Percentiles rank a stretch among this genome's conserved stretches.
Conservation (phyloP, 92 coral and sea anemone genomes). For the Palythoa grandis region DNA sequence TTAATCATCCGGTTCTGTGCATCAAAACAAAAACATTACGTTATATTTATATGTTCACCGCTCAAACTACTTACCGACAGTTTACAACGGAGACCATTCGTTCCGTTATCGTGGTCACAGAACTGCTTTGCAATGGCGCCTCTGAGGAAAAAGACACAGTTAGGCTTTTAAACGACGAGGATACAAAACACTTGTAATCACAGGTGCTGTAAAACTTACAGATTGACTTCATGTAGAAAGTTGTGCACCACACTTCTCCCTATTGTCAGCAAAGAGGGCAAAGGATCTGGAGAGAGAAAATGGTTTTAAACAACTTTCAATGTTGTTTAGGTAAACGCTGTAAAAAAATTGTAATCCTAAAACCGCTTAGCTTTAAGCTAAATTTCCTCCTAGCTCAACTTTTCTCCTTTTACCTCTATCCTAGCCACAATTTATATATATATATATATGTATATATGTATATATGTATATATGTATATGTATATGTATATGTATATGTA, state of each 20-base stretch:
- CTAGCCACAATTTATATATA: background rate
- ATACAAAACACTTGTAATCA: background rate
- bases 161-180: background rate
- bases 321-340: background rate
- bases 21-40: too few species aligned
- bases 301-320: background rate
- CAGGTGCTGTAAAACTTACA: constrained; percentile 50
- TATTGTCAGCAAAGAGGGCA: constrained; percentile 77
- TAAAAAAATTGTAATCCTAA: background rate
- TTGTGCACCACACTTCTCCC: constrained; percentile 90
- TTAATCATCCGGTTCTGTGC: too few species aligned
- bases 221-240: constrained; percentile 65
- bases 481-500: too few species aligned
- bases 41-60: too few species aligned
- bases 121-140: constrained; percentile 4
- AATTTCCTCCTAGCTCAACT: background rate
- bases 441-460: too few species aligned
- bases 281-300: constrained; percentile 64
- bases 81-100: constrained; percentile 46
- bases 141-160: background rate
- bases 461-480: too few species aligned
- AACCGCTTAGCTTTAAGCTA: background rate
- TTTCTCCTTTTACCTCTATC: background rate
- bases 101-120: constrained; percentile 22
- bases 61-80: constrained; percentile 56